phyloP scores from a whole-genome alignment of 2,888 invertebrate genomes.

The Scelioninae gen. 1 region DNA sequence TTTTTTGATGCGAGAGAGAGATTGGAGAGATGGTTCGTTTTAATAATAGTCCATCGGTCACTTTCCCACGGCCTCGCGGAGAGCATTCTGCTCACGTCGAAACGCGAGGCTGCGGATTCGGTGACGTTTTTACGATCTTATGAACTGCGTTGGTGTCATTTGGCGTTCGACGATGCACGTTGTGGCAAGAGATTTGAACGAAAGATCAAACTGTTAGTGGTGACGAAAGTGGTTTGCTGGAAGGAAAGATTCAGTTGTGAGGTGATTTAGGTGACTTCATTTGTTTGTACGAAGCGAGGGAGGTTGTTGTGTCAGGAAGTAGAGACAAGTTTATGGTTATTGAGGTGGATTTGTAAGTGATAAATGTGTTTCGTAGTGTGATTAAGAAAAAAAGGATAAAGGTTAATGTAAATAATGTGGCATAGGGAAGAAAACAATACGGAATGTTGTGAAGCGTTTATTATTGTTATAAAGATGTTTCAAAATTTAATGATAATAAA shows the following conservation, averaged over 20 bases:
- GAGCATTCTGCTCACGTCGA: constrained; percentile 11
- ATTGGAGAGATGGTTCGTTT: constrained; percentile 42
- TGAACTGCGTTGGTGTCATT: constrained; percentile 8
- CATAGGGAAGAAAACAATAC: too few relatives aligned
- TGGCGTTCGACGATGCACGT: not conserved
- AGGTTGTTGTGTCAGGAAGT: not conserved
- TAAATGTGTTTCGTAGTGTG: not conserved
- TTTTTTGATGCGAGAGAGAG: not conserved
- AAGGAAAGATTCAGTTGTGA: constrained; percentile 3
- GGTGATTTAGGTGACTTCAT: not conserved
- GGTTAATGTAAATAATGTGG: too few relatives aligned
- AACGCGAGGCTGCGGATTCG: constrained; percentile 28
- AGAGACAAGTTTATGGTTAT: not conserved
- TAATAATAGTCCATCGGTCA: constrained; percentile 56
- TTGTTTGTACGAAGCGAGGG: not conserved
- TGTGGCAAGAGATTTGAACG: too few relatives aligned
- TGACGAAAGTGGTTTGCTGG: not conserved
- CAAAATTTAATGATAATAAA: too few relatives aligned
- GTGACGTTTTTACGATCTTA: constrained; percentile 36
- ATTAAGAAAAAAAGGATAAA: not conserved
- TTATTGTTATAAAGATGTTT: too few relatives aligned
- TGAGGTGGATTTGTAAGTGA: not conserved
- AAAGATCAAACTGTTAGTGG: not conserved
- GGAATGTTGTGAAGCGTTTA: too few relatives aligned
- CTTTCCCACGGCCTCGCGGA: constrained; percentile 63